Conservation (phyloP, 2,797 vertebrate species). For the Tenualosa thibaudeaui region DNA sequence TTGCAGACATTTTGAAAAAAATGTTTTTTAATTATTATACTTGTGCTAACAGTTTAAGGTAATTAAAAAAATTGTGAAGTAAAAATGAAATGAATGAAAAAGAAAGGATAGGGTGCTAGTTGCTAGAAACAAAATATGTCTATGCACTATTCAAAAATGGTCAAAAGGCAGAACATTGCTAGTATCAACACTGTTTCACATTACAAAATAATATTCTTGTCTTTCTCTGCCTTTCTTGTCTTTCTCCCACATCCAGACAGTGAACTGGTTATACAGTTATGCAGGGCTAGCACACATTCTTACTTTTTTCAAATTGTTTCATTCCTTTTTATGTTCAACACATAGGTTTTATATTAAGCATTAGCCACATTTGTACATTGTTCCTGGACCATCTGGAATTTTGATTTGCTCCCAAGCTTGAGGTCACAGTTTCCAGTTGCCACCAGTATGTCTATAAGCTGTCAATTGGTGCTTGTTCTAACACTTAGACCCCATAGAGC, state of each 20-base stretch:
- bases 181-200: background rate
- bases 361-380: background rate
- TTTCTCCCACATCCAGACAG: background rate
- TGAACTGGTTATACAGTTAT: background rate
- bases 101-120: background rate
- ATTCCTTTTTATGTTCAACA: background rate
- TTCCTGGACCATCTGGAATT: background rate
- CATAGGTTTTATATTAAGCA: background rate
- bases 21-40: background rate
- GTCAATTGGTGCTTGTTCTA: slow-evolving; percentile 51
- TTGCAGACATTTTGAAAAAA: background rate
- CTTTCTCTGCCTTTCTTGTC: background rate
- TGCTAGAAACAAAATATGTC: background rate
- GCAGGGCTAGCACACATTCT: background rate
- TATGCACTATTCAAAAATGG: background rate
- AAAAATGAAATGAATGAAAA: background rate
- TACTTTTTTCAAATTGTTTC: background rate
- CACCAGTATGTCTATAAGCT: slow-evolving; percentile 61
- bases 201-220: background rate
- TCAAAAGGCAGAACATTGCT: background rate
- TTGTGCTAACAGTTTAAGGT: background rate
- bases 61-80: background rate
- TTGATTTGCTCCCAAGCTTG: slow-evolving; percentile 29
- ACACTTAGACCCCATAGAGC: slow-evolving; percentile 43
- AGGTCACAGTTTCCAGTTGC: slow-evolving; percentile 62